Conservation (phyloP, 2,888 invertebrate genomes). For the Pemphredon lugubris region DNA sequence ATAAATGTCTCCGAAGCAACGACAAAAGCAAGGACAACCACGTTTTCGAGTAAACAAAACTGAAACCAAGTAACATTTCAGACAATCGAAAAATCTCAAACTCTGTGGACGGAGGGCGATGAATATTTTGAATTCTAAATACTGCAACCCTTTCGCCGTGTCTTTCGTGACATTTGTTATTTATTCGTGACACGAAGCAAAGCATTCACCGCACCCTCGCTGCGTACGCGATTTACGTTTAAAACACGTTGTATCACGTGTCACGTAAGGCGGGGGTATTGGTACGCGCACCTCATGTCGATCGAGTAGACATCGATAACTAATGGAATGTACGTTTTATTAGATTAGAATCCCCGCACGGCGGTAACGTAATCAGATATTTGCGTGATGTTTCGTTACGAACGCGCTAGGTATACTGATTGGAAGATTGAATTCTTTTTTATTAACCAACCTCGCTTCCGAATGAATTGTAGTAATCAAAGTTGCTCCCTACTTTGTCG, state of each 20-base stretch:
- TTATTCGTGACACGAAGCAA: slow-evolving; percentile 62
- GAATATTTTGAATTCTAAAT: neutral
- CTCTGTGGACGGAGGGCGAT: neutral
- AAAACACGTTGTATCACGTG: slow-evolving; percentile 64
- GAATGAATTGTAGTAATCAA: no score
- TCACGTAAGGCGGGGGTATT: slow-evolving; percentile 62
- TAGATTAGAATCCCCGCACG: slow-evolving; percentile 29
- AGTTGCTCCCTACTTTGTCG: no score
- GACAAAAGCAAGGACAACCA: no score
- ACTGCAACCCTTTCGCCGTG: neutral
- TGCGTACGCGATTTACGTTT: slow-evolving; percentile 60
- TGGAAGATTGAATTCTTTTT: no score
- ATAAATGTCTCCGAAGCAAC: no score
- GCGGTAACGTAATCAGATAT: slow-evolving; percentile 7
- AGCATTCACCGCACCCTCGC: slow-evolving; percentile 64
- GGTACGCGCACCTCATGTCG: slow-evolving; percentile 59
- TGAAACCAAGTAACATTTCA: no score
- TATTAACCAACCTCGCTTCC: no score
- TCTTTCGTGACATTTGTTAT: slow-evolving; percentile 42
- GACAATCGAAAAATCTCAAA: slow-evolving; percentile 6
- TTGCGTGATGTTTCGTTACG: neutral
- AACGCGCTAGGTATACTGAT: neutral
- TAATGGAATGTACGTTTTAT: slow-evolving; percentile 31
- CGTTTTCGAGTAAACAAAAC: no score
- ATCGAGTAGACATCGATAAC: slow-evolving; percentile 15